Evolutionary conservation across 2,888 invertebrate genomes (phyloP).

Genomic region (Priocnemis perturbator): DNA sequence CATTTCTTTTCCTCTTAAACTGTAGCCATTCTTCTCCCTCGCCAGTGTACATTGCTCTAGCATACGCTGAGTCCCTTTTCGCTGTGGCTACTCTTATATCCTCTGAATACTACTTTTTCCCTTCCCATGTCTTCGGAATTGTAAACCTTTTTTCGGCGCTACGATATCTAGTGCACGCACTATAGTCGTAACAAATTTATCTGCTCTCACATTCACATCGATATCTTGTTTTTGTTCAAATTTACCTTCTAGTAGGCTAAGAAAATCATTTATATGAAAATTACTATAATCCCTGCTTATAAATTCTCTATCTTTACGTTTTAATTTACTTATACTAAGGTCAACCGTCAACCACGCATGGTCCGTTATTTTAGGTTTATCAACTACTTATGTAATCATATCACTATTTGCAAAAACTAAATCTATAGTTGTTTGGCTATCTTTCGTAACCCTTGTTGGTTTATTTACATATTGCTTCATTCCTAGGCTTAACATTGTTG

Average conservation of each 20-base stretch:
- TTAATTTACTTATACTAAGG: background rate
- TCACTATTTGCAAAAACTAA: slow-evolving; percentile 26
- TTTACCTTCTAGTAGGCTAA: background rate
- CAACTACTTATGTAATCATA: slow-evolving; percentile 7
- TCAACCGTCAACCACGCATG: slow-evolving; percentile 8
- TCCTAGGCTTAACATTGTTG: no score
- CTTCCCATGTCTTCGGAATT: slow-evolving; percentile 10
- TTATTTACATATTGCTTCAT: no score
- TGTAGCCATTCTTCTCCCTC: background rate
- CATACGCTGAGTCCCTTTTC: no score
- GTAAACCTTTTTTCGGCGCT: slow-evolving; percentile 1
- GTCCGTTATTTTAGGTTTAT: slow-evolving; percentile 10
- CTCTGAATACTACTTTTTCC: no score
- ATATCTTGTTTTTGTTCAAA: background rate
- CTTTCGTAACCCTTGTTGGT: no score
- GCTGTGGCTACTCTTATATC: no score
- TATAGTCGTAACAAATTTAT: slow-evolving; percentile 8
- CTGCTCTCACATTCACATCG: background rate
- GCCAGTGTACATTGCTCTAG: no score
- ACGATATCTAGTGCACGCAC: background rate
- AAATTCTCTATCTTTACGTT: background rate
- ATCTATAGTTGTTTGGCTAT: no score
- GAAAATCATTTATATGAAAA: slow-evolving; percentile 8
- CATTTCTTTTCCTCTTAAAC: background rate
- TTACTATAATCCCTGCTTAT: slow-evolving; percentile 2